Evolutionary conservation across 2,888 invertebrate genomes (phyloP).

Genomic region (Callimorpha dominula): DNA sequence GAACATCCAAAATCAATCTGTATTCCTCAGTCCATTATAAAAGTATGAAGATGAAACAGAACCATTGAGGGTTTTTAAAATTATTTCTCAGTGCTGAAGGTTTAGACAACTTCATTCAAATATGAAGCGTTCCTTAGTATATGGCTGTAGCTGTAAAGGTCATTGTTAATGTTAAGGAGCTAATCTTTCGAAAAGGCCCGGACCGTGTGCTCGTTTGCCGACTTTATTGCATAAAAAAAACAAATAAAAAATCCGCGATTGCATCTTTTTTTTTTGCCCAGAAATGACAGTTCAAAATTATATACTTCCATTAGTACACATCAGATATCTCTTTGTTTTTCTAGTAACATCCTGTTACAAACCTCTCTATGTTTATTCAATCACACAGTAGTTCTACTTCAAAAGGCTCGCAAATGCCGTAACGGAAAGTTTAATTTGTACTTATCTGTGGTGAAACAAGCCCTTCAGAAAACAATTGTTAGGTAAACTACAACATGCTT

Average conservation of each 20-base stretch:
- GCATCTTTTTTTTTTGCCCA: neutral
- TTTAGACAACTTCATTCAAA: neutral
- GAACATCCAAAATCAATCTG: neutral
- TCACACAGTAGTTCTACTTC: neutral
- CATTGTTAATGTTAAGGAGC: neutral
- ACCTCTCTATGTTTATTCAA: too few relatives aligned
- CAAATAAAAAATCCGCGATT: neutral
- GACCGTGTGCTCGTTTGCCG: neutral
- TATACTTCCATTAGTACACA: too few relatives aligned
- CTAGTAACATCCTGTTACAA: too few relatives aligned
- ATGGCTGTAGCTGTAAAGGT: neutral
- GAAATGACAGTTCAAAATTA: neutral
- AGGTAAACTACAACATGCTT: conserved; percentile 22
- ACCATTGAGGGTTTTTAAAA: neutral
- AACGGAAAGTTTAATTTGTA: neutral
- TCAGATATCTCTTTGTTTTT: too few relatives aligned
- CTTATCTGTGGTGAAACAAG: neutral
- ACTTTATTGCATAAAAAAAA: neutral
- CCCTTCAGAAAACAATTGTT: neutral
- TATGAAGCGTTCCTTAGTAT: neutral
- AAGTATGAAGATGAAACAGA: neutral
- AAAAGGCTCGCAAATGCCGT: neutral
- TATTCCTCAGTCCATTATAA: neutral
- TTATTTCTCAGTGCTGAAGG: neutral
- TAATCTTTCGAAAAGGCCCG: neutral